Percentiles rank a stretch among this genome's conserved stretches.
Evolutionary conservation across 1,140 invertebrate species (phyloP).

Genomic region (Eurytemora carolleeae): DNA sequence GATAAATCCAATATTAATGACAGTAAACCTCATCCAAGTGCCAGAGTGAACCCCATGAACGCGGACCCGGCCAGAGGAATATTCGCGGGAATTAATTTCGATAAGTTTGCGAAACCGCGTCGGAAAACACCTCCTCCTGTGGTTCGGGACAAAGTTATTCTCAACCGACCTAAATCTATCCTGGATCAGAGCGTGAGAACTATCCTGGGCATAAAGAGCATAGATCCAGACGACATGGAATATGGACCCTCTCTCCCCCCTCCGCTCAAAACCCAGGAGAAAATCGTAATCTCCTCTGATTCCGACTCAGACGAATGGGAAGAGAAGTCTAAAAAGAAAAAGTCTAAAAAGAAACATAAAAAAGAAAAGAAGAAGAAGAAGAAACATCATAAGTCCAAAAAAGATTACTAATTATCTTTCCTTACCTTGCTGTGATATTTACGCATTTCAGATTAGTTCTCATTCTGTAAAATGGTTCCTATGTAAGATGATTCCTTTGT

Average conservation of each 20-base stretch:
- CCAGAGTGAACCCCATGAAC: conserved; percentile 20
- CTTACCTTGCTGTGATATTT: too few species aligned
- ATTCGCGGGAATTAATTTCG: conserved; percentile 48
- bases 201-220: not conserved
- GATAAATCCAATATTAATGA: conserved; percentile 21
- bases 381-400: not conserved
- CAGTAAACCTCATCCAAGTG: conserved; percentile 4
- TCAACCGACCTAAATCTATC: not conserved
- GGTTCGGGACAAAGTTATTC: not conserved
- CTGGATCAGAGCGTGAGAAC: not conserved
- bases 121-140: not conserved
- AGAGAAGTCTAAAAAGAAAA: not conserved
- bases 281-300: not conserved
- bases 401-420: too few species aligned
- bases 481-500: too few species aligned
- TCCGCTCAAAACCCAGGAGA: not conserved
- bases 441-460: too few species aligned
- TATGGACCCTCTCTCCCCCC: not conserved
- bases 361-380: conserved; percentile 5
- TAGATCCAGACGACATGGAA: not conserved
- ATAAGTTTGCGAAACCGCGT: conserved; percentile 26
- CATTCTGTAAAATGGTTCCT: too few species aligned
- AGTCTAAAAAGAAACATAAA: conserved; percentile 12
- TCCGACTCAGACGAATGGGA: not conserved
- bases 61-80: conserved; percentile 39